Evolutionary conservation across 2,113 vertebrate species (phyloP), one percentile per base, ranked within the genome.

Genomic region (Trogon surrucura): DNA sequence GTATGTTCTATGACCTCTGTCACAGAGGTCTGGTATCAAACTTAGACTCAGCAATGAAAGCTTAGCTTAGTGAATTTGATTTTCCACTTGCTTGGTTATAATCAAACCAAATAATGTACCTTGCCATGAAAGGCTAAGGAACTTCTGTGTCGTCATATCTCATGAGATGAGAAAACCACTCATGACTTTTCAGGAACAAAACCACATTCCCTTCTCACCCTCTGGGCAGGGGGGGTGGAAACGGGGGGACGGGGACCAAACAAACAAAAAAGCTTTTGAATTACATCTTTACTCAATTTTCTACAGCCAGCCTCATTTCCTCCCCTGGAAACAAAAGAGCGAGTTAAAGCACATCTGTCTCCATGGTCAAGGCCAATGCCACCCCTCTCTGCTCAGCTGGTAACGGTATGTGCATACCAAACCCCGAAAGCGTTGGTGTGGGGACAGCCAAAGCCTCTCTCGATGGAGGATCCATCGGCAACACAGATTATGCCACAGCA

Each of bases 21-120:
- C 61, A 72, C 13, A 41, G 41, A 41, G 41, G 44, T 41, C 70
- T 90, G 65, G 60, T 45, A 84, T 48, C 32, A 10, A 16, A 54
- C 16, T 64, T 34, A 38, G 36, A 77, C 32, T 56, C 34, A 36
- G 26, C 56, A 73, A 47, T 9, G 16, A 85, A 85, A 80, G 45
- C 83, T 78, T 74, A 4, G 11, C 53, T 87, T 19, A 16, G 30
- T 41, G 41, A 90, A 65, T 60, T 7, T 84, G 16, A 78, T 84
- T 92, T 95, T 90, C 92, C 60, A 88, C 79, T 86, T 73, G 48
- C 5, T 92, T 80, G 27, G 48, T 81, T 95, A 9, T 18, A 92
- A 81, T 2, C 69, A 77, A 83, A 88, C 19, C 41, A 70, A 48
- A 26, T 48, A 25, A 72, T 5, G 16, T 36, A 47, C 34, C 23